phyloP scores from a whole-genome alignment of 2,113 vertebrate species.

The Esox niger region DNA sequence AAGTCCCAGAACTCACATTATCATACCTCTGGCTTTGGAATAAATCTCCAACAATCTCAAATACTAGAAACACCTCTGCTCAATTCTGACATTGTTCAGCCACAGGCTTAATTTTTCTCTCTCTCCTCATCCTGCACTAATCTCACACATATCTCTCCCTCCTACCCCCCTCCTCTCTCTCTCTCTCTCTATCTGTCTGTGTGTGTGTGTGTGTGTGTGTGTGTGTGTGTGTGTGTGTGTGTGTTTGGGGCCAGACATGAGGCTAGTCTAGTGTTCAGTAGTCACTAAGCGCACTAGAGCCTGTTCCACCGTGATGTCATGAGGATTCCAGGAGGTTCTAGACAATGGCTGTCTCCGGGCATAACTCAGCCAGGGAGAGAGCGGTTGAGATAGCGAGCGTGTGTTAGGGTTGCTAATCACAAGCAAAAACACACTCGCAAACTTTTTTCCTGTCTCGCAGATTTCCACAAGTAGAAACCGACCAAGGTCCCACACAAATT shows the following conservation, averaged over 20 bases:
- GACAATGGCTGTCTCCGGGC: conserved; percentile 50
- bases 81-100: no score
- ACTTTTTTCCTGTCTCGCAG: background rate
- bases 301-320: conserved; percentile 57
- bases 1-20: no score
- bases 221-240: no score
- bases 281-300: conserved; percentile 36
- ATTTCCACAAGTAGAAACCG: background rate
- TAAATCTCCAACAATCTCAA: no score
- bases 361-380: conserved; percentile 34
- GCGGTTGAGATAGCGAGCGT: conserved; percentile 10
- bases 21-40: background rate
- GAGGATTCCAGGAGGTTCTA: conserved; percentile 44
- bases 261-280: conserved; percentile 30
- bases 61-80: no score
- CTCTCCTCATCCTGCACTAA: conserved; percentile 8
- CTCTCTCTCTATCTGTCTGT: background rate
- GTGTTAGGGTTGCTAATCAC: conserved; percentile 2
- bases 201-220: no score
- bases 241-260: conserved; percentile 24
- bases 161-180: background rate
- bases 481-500: background rate
- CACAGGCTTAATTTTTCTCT: background rate
- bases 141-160: background rate
- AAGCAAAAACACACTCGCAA: background rate